phyloP scores from a whole-genome alignment of 2,113 vertebrate genomes.

The Gopherus flavomarginatus region DNA sequence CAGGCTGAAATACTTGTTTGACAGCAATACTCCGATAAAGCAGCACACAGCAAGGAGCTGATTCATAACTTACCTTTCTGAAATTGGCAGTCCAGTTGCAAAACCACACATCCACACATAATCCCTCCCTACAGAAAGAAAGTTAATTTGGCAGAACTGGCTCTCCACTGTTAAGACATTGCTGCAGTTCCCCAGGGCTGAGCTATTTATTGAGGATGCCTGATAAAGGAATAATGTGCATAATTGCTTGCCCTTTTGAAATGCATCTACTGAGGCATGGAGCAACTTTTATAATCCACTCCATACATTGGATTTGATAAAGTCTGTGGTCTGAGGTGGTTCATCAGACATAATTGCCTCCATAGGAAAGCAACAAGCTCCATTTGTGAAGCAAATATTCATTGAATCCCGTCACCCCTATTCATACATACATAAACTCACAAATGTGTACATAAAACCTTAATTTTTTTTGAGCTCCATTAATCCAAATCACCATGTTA shows the following conservation, averaged over 20 bases:
- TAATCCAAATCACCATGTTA: background rate
- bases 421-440: background rate
- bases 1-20: slow-evolving; percentile 20
- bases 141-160: background rate
- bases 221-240: background rate
- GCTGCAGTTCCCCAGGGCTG: background rate
- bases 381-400: background rate
- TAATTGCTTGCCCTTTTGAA: background rate
- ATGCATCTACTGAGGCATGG: background rate
- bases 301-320: background rate
- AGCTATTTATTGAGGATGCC: background rate
- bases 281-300: background rate
- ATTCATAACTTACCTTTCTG: slow-evolving; percentile 39
- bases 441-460: background rate
- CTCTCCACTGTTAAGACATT: background rate
- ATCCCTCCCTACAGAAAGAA: slow-evolving; percentile 42
- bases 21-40: background rate
- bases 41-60: background rate
- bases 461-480: background rate
- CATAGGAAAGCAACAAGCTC: background rate
- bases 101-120: slow-evolving; percentile 7
- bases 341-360: background rate
- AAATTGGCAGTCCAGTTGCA: slow-evolving; percentile 1
- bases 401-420: background rate
- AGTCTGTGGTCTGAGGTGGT: background rate